Base-by-base conservation (phyloP, 1,140 invertebrate species). In the Coboldia fuscipes region DNA sequence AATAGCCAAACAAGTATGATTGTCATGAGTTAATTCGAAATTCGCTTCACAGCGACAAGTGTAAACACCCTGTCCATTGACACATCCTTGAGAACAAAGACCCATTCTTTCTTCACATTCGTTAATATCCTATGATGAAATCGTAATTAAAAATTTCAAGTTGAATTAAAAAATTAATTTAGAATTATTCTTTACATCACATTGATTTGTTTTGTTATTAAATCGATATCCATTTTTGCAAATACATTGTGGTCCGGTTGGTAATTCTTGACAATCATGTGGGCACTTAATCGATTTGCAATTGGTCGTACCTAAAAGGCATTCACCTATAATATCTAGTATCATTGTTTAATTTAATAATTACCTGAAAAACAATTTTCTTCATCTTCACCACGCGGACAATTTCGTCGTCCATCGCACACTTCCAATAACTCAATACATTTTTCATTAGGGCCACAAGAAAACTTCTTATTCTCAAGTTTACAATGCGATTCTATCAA, bases 51-150 rank as follows among this genome's bases (percentile, higher is more conserved):
- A 94, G 24, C 61, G 59, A 47, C 92, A 97, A 5, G 54, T 59
- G 47, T 73, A 93, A 1, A 68, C 70, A 0, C 86, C 86, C 0
- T 58, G 57, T 0, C 54, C 66, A 47, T 96, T 92, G 14, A 63
- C 51, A 45, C 92, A 97, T 31, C 54, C 50, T 49, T 97, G 92
- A 35, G 80, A 78, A 43, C 92, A 97, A 0, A 65, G 56, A 7
- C 76, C 74, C 29, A 68, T 72, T n/a, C n/a, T n/a, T 7, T 50
- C 58, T 35, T 72, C 62, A 50, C 86, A 92, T 54, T 92, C 86
- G 51, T 92, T 62, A 13, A 86, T 69, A 49, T 92, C 83, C 60
- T 41, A 12, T 16, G 32, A 5, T 28, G 26, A 20, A 30, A 12
- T 30, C 15, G 31, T 26, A 33, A 22, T 39, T 34, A 37, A 33